Conservation (phyloP, 2,888 invertebrate genomes). For the Mythimna pallens region DNA sequence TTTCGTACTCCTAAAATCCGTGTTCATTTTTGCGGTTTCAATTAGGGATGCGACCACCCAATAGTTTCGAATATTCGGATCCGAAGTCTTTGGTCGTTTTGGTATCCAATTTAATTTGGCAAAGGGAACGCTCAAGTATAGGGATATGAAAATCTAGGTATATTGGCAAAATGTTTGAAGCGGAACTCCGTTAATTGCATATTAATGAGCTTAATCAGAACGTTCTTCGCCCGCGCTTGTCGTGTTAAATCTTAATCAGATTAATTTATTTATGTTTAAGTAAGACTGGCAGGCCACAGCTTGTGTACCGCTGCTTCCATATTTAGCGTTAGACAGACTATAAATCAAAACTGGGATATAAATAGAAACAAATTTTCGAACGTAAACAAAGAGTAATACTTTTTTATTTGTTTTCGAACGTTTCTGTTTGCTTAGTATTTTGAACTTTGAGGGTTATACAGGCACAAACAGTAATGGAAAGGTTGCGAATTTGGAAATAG, state of each 20-base stretch:
- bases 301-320: neutral
- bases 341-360: slow-evolving; percentile 30
- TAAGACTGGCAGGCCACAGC: neutral
- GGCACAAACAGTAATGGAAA: slow-evolving; percentile 9
- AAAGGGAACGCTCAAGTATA: neutral
- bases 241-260: slow-evolving; percentile 20
- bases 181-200: slow-evolving; percentile 1
- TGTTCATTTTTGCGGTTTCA: slow-evolving; percentile 53
- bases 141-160: neutral
- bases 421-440: slow-evolving; percentile 36
- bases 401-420: slow-evolving; percentile 46
- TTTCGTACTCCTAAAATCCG: slow-evolving; percentile 33
- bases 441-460: slow-evolving; percentile 29
- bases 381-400: slow-evolving; percentile 9
- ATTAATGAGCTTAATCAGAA: slow-evolving; percentile 7
- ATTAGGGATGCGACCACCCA: slow-evolving; percentile 37
- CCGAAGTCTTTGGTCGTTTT: slow-evolving; percentile 9
- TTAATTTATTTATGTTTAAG: slow-evolving; percentile 21
- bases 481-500: neutral
- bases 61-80: slow-evolving; percentile 48
- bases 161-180: slow-evolving; percentile 6
- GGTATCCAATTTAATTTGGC: slow-evolving; percentile 30
- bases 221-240: neutral
- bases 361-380: slow-evolving; percentile 20
- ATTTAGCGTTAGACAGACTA: neutral